Evolutionary conservation across 2,797 vertebrate species (phyloP).

Genomic region (Anas georgica): DNA sequence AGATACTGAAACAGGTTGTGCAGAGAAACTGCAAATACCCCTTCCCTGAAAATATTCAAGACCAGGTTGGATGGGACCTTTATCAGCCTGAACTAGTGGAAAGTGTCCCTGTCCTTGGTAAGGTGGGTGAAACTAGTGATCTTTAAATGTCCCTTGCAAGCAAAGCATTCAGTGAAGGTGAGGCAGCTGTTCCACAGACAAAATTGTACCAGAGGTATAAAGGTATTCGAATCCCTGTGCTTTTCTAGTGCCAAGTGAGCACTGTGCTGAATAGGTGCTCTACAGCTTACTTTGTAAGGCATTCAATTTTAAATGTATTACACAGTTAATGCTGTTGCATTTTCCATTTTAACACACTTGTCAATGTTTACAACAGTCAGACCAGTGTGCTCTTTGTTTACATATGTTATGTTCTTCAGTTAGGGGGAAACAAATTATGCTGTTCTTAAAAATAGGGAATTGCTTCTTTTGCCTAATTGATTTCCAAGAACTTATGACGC

Average conservation of each 20-base stretch:
- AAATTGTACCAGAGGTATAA: neutral
- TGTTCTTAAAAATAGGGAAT: constrained; percentile 75
- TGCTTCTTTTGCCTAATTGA: constrained; percentile 76
- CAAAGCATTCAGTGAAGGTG: neutral
- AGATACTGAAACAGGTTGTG: neutral
- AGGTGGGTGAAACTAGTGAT: no score
- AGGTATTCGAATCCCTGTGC: rapidly evolving
- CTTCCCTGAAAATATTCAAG: neutral
- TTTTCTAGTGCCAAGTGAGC: neutral
- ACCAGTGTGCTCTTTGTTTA: constrained; percentile 37
- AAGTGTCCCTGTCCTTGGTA: neutral
- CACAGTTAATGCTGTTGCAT: neutral
- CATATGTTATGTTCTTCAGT: constrained; percentile 23
- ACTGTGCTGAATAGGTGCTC: neutral
- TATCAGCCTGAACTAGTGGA: neutral
- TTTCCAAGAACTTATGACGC: constrained; percentile 74
- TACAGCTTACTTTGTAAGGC: neutral
- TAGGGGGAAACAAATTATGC: constrained; percentile 74
- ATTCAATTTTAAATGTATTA: neutral
- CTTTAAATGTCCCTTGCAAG: neutral
- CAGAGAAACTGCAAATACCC: neutral
- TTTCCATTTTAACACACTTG: neutral
- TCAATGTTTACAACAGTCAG: constrained; percentile 5
- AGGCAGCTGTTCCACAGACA: neutral
- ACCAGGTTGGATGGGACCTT: neutral